A percentile compares a stretch with the other conserved stretches of the same genome.
Evolutionary conservation across 2,888 invertebrate species (phyloP).

Genomic region (Cantharis flavilabris): DNA sequence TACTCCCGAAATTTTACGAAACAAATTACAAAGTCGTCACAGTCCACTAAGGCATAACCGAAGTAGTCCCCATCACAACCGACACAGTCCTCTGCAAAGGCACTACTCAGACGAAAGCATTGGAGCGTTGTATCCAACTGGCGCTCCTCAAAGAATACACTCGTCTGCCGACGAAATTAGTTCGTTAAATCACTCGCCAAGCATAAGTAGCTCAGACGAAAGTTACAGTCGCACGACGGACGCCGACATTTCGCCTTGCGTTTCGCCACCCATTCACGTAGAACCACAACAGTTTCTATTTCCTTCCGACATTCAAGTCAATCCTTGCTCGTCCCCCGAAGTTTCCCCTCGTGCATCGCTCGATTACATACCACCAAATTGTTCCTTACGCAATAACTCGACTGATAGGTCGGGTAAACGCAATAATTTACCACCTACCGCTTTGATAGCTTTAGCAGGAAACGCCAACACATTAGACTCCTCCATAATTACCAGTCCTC

Average conservation of each 20-base stretch:
- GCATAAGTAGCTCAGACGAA: slow-evolving; percentile 83
- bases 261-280: slow-evolving; percentile 54
- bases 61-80: slow-evolving; percentile 49
- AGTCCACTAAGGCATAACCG: slow-evolving; percentile 46
- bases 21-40: slow-evolving; percentile 48
- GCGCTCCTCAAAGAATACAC: slow-evolving; percentile 64
- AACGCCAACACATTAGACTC: slow-evolving; percentile 58
- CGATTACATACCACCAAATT: slow-evolving; percentile 59
- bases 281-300: slow-evolving; percentile 65
- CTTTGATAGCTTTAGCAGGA: slow-evolving; percentile 59
- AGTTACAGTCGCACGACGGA: slow-evolving; percentile 82
- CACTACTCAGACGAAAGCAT: slow-evolving; percentile 72
- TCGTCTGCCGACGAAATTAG: slow-evolving; percentile 85
- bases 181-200: slow-evolving; percentile 79
- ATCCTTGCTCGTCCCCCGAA: slow-evolving; percentile 54
- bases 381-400: slow-evolving; percentile 52
- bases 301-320: slow-evolving; percentile 65
- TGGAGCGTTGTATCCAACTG: slow-evolving; percentile 52
- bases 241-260: slow-evolving; percentile 64
- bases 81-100: slow-evolving; percentile 60
- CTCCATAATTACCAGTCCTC: slow-evolving; percentile 58
- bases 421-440: slow-evolving; percentile 61
- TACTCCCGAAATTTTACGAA: slow-evolving; percentile 46
- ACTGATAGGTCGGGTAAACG: slow-evolving; percentile 39
- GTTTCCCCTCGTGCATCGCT: slow-evolving; percentile 57